Evolutionary conservation across 2,113 vertebrate genomes (phyloP), one percentile per base, ranked within the genome.

Genomic region (Aldabrachelys gigantea): DNA sequence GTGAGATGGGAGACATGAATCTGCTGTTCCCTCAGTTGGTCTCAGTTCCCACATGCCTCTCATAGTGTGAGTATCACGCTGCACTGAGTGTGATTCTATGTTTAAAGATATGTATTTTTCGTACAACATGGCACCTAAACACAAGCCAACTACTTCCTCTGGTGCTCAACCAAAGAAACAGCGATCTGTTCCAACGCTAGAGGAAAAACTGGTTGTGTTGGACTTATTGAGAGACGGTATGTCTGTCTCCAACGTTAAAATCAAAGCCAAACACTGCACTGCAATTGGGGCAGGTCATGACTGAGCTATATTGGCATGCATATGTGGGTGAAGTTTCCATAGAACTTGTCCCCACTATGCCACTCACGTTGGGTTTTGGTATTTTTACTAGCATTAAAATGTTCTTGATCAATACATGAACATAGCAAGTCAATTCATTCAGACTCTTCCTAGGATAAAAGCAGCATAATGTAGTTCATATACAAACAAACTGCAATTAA

Each of bases 281-380:
- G 56, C 94, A 72, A 95, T 80, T 65, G 76, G 90, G 94, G 53
- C 93, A 92, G 92, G 85, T 95, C 95, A 79, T 85, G 91, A 94
- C 29, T 41, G 11, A 9, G 52, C 25, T 13, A 90, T 89, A 94
- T 93, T 83, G 91, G 94, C 2, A 47, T 41, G 25, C 75, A 57
- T 41, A 41, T 0, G 94, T 91, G 88, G 78, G 57, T 83, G 65
- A 80, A 93, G 79, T 27, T 83, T 65, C 87, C 10, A 27, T 79
- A 62, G 50, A 87, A 90, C 79, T 59, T 38, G 75, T 59, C 75
- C 76, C 38, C 85, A 6, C 31, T 78, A 44, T 76, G 41, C 24
- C 72, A 76, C 21, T 76, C 24, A 4, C 47, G 24, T 44, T 41
- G 24, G 24, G 12, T 44, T 44, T 44, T 13, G 11, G 38, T 69